These are phyloP conservation scores for Aythya fuligula DNA, from an alignment of 2,797 vertebrate genomes.

Conservation along the genomic window DNA sequence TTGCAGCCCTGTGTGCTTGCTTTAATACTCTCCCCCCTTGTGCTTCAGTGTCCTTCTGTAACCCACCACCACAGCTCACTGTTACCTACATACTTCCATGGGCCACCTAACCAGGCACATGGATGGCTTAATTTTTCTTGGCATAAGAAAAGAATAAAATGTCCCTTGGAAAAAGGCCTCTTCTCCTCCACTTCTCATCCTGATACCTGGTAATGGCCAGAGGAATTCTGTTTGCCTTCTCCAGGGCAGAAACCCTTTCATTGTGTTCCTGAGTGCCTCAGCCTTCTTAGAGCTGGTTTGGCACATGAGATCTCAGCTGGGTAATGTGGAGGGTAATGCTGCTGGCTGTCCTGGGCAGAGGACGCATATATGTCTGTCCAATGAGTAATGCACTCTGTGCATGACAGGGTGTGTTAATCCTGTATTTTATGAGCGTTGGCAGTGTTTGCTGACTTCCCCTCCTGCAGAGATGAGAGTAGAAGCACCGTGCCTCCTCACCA, in stretches of 20 bases:
- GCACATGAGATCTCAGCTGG: fast-evolving
- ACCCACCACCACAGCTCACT: not conserved
- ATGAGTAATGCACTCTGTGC: not conserved
- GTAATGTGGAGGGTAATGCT: not conserved
- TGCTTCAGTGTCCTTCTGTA: not conserved
- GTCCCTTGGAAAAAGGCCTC: fast-evolving
- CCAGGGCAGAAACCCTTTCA: not conserved
- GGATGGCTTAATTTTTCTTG: not conserved
- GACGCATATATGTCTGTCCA: not conserved
- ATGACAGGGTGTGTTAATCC: not conserved
- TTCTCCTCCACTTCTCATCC: not conserved
- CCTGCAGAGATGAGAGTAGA: not conserved
- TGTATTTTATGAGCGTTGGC: not conserved
- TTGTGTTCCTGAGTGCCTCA: fast-evolving
- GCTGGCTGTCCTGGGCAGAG: not conserved
- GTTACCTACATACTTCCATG: not conserved
- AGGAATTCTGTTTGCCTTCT: not conserved
- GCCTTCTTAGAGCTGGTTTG: not conserved
- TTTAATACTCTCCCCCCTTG: not conserved
- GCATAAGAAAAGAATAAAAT: not conserved
- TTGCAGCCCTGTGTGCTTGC: not conserved
- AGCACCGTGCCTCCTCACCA: not conserved
- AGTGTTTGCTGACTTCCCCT: slow-evolving; percentile 27
- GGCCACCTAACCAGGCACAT: not conserved
- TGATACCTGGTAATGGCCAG: not conserved